phyloP scores from a whole-genome alignment of 2,888 invertebrate species.

The Margaritifera margaritifera region DNA sequence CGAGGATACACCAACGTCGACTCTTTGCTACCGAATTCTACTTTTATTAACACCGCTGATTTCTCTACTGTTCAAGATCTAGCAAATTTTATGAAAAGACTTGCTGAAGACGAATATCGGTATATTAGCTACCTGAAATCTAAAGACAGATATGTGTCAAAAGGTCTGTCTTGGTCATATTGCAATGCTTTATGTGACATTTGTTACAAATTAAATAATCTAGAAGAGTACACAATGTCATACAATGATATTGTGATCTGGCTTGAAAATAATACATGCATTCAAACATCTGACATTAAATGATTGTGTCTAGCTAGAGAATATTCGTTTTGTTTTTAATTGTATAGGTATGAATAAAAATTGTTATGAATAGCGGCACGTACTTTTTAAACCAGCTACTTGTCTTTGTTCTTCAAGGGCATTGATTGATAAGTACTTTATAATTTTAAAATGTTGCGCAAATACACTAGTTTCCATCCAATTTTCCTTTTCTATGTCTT shows the following conservation, averaged over 20 bases:
- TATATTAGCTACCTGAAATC: conserved; percentile 21
- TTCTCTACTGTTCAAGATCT: conserved; percentile 55
- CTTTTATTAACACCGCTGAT: conserved; percentile 64
- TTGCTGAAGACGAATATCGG: conserved; percentile 15
- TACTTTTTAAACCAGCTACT: too few species aligned
- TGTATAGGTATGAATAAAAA: too few species aligned
- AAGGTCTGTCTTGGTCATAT: background rate
- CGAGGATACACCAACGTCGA: conserved; percentile 62
- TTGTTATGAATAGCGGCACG: too few species aligned
- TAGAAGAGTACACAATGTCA: conserved; percentile 13
- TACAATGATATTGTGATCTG: conserved; percentile 13
- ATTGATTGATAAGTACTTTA: too few species aligned
- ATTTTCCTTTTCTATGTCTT: too few species aligned
- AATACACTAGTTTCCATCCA: too few species aligned
- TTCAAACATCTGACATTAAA: too few species aligned
- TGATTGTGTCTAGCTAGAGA: too few species aligned
- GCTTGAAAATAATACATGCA: background rate
- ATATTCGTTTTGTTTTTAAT: too few species aligned
- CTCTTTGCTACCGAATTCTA: conserved; percentile 56
- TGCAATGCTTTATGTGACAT: conserved; percentile 15
- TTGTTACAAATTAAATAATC: conserved; percentile 29
- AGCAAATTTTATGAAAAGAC: conserved; percentile 12
- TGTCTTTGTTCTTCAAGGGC: too few species aligned
- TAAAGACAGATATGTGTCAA: conserved; percentile 15
- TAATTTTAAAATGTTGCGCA: too few species aligned